phyloP scores from a whole-genome alignment of 2,113 vertebrate species.

The Catharus bicknelli region DNA sequence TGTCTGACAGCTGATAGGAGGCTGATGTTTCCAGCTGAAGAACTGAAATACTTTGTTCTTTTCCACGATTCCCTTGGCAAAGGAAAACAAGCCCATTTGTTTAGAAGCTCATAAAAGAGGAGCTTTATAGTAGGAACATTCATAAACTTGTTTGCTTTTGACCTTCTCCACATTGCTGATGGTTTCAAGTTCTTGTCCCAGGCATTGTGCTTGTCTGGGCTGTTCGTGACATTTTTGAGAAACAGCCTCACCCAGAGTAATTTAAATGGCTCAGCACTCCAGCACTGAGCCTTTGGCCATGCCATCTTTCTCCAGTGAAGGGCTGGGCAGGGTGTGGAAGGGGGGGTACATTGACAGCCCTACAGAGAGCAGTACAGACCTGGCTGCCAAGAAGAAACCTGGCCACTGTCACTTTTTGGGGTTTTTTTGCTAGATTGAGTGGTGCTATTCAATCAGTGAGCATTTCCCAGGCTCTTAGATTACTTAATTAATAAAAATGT shows the following conservation, averaged over 20 bases:
- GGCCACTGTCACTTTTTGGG: not conserved
- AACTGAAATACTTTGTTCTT: slow-evolving; percentile 49
- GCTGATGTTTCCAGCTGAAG: slow-evolving; percentile 44
- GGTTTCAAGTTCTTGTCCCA: slow-evolving; percentile 20
- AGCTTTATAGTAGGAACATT: slow-evolving; percentile 55
- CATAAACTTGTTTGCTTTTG: slow-evolving; percentile 64
- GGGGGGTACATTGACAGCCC: not conserved
- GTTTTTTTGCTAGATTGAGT: not conserved
- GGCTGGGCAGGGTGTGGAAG: not conserved
- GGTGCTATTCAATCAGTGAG: not conserved
- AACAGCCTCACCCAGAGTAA: not conserved
- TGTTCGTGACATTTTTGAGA: slow-evolving; percentile 25
- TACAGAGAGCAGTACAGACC: not conserved
- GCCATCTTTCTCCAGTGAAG: not conserved
- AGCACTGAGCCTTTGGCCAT: not conserved
- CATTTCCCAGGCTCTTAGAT: not conserved
- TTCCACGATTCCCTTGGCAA: slow-evolving; percentile 24
- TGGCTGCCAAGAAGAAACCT: not conserved
- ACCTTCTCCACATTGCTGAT: slow-evolving; percentile 33
- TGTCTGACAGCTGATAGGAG: slow-evolving; percentile 1
- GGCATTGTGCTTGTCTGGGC: slow-evolving; percentile 3
- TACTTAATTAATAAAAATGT: not conserved
- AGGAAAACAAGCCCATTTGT: slow-evolving; percentile 43
- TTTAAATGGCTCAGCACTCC: slow-evolving; percentile 1
- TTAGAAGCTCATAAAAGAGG: slow-evolving; percentile 48